Evolutionary conservation across 2,888 invertebrate species (phyloP).

Genomic region (Rhaphigaster nebulosa): DNA sequence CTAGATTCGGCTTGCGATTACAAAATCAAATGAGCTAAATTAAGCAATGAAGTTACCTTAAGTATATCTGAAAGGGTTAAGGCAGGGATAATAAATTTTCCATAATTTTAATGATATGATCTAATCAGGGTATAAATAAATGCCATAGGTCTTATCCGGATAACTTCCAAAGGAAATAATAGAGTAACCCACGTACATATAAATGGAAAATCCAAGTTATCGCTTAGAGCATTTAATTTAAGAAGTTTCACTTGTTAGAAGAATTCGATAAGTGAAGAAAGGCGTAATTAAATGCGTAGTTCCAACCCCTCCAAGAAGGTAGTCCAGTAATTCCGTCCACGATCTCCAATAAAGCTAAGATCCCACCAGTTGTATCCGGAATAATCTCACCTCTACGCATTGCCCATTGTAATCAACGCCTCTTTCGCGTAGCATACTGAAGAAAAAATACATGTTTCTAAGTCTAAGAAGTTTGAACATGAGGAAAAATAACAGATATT

Average conservation of each 20-base stretch:
- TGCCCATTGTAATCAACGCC: not conserved
- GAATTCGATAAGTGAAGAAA: not conserved
- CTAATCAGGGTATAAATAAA: no score
- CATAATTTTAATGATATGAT: no score
- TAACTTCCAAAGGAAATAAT: no score
- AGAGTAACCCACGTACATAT: not conserved
- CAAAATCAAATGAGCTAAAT: no score
- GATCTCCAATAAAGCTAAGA: constrained; percentile 4
- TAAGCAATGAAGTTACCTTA: no score
- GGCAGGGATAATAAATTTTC: no score
- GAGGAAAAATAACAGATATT: no score
- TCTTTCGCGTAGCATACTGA: not conserved
- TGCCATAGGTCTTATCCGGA: no score
- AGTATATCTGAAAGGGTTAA: no score
- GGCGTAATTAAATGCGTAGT: constrained; percentile 5
- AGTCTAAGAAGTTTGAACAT: not conserved
- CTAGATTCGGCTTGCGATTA: no score
- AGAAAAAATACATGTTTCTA: not conserved
- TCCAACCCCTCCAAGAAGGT: not conserved
- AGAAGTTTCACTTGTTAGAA: not conserved
- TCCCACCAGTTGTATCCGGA: not conserved
- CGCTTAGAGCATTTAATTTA: not conserved
- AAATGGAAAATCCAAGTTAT: not conserved
- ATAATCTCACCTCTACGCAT: not conserved
- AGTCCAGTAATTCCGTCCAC: not conserved